Evolutionary conservation across 2,797 vertebrate species (phyloP), one percentile per base, ranked within the genome.

Genomic region (Anomalospiza imberbis): DNA sequence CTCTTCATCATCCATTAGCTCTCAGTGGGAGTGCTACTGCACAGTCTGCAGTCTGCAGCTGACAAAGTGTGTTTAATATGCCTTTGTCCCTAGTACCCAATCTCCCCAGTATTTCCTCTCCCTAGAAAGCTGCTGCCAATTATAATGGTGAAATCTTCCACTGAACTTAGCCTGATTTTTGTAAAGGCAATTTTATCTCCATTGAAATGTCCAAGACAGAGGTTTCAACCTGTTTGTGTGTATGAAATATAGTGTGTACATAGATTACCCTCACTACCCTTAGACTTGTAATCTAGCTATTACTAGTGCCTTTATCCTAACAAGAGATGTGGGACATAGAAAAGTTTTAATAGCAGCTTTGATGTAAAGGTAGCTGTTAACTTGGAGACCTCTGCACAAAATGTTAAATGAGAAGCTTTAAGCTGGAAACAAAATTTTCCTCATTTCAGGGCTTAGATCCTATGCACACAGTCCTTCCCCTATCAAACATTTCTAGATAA

Each of bases 61-160:
- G 83, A 77, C 51, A 79, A 57, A 84, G 62, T 53, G 54, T 87
- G 45, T 94, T 94, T 94, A 94, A 91, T 77, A 71, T 93, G 84
- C 87, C 85, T 90, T 86, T 88, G 74, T 80, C 84, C 93, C 53
- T 61, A 75, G 55, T 75, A 88, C 38, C 61, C 6, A 1, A 65
- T 85, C 22, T 75, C 62, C 73, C 53, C 6, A 14, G 92, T 72
- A 94, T 63, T 44, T 92, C 57, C 29, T 88, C 84, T 93, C 93
- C 45, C 61, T 85, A 91, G 91, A 76, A 96, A 93, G 40, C 77
- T 90, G 74, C 77, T 94, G 66, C 51, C 77, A 87, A 70, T 96
- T 93, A 93, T n/a, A 75, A 21, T 65, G 82, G 70, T 40, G 62
- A 91, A 93, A 83, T 70, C 85, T 88, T 70, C 51, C 74, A 34